Conservation (phyloP, 2,888 invertebrate genomes). For the Adelphocoris suturalis region DNA sequence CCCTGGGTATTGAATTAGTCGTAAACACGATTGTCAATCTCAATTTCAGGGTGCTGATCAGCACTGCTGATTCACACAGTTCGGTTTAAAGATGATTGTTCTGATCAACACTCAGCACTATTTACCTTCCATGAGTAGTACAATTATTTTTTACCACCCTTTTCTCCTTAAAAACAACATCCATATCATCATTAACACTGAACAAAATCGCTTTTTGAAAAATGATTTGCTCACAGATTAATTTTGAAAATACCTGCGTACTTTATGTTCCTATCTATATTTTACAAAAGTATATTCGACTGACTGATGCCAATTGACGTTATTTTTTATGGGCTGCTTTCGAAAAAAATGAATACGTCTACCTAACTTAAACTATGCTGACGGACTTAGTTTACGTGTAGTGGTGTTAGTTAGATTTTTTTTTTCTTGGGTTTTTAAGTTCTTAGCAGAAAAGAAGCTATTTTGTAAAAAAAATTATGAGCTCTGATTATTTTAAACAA, state of each 20-base stretch:
- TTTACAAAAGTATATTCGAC: slow-evolving; percentile 8
- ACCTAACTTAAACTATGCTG: not conserved
- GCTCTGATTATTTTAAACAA: not conserved
- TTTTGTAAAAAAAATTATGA: not conserved
- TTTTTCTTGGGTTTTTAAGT: not conserved
- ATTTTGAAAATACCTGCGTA: slow-evolving; percentile 4
- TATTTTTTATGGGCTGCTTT: slow-evolving; percentile 10
- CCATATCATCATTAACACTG: no score
- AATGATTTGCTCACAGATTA: not conserved
- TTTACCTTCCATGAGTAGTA: no score
- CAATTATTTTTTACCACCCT: no score
- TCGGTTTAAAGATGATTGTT: no score
- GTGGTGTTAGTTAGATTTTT: slow-evolving; percentile 29
- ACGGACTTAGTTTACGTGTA: slow-evolving; percentile 26
- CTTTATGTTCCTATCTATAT: slow-evolving; percentile 6
- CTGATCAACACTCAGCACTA: no score
- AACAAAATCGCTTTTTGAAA: not conserved
- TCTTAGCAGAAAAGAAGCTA: not conserved
- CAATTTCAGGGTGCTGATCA: no score
- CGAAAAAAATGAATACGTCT: not conserved
- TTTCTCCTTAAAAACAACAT: no score
- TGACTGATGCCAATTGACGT: slow-evolving; percentile 23
- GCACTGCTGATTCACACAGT: no score
- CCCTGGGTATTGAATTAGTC: not conserved
- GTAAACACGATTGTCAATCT: no score